These are phyloP conservation scores for Hypsibius dujardini DNA, from an alignment of 1,140 invertebrate species.

Conservation along the genomic window DNA sequence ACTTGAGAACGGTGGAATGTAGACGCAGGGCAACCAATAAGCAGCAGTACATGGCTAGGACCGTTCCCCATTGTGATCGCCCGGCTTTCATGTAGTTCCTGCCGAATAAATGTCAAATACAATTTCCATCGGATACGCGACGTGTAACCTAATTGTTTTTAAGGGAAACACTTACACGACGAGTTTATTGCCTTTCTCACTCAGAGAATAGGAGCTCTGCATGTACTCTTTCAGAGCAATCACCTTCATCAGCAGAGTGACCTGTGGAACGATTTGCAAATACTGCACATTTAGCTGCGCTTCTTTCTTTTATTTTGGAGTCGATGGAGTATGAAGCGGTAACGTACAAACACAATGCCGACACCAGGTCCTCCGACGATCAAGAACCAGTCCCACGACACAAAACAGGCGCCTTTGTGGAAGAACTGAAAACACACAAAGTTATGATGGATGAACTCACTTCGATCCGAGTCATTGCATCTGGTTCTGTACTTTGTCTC, in stretches of 20 bases:
- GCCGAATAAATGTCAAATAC: no score
- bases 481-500: no score
- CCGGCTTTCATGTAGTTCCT: conserved; percentile 9
- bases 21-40: conserved; percentile 3
- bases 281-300: no score
- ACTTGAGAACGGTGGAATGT: not conserved
- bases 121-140: no score
- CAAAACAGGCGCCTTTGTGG: conserved; percentile 8
- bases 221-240: conserved; percentile 6
- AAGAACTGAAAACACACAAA: no score
- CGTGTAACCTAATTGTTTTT: no score
- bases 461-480: no score
- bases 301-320: no score
- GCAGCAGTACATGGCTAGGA: conserved; percentile 8
- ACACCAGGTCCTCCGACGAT: not conserved
- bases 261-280: not conserved
- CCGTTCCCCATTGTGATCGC: not conserved
- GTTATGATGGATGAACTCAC: no score
- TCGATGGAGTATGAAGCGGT: not conserved
- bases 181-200: conserved; percentile 9
- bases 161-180: not conserved
- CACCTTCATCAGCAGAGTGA: conserved; percentile 1
- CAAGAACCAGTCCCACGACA: not conserved
- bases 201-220: not conserved
- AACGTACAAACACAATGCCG: not conserved